Evolutionary conservation across 2,113 vertebrate species (phyloP).

Genomic region (Pristiophorus japonicus): DNA sequence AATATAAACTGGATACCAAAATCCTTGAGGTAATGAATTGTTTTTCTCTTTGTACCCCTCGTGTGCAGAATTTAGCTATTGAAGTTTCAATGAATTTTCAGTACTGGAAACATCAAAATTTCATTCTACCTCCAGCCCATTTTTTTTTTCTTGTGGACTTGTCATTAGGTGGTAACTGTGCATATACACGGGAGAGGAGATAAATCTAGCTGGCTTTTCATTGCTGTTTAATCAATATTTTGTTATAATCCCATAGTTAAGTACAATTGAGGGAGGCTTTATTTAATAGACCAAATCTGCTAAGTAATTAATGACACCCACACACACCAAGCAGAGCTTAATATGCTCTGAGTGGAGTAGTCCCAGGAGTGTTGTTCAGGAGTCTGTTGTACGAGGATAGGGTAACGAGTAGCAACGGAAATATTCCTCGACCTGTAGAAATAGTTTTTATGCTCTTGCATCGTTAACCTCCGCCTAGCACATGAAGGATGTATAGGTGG

Average conservation of each 20-base stretch:
- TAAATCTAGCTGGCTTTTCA: not conserved
- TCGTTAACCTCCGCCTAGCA: not conserved
- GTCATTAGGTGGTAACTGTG: not conserved
- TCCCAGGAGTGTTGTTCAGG: not conserved
- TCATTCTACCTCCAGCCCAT: not conserved
- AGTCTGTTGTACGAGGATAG: not conserved
- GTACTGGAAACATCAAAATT: not conserved
- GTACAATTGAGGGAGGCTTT: not conserved
- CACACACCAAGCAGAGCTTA: not conserved
- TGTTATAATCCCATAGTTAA: not conserved
- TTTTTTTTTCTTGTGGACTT: not conserved
- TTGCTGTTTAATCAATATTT: not conserved
- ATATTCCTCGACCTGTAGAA: not conserved
- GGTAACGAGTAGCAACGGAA: not conserved
- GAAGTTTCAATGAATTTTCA: not conserved
- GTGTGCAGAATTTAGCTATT: too few relatives aligned
- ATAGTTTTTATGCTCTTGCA: not conserved
- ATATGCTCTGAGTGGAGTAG: not conserved
- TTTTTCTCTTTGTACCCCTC: too few relatives aligned
- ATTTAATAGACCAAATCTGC: conserved; percentile 1
- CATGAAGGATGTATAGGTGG: not conserved
- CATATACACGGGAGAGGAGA: not conserved
- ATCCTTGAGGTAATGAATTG: too few relatives aligned
- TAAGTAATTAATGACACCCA: not conserved
- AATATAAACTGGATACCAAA: too few relatives aligned